Percentiles rank a stretch among this genome's conserved stretches.
Evolutionary conservation across 2,113 vertebrate species (phyloP).

Genomic region (Amphiprion ocellaris): DNA sequence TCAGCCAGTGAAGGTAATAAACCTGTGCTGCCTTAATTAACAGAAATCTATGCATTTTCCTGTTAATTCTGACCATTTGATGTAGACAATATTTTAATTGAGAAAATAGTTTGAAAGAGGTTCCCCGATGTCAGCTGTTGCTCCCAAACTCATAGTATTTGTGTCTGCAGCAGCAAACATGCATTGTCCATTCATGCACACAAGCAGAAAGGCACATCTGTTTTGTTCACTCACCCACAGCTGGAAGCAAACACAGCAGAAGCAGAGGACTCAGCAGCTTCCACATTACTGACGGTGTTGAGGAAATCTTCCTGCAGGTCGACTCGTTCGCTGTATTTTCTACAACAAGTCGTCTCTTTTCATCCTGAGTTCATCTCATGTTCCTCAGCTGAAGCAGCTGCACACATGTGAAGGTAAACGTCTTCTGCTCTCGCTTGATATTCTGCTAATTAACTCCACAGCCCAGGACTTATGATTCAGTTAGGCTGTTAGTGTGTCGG

Average conservation of each 20-base stretch:
- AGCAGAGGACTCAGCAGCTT: conserved; percentile 50
- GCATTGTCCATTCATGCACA: no score
- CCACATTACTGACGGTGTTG: conserved; percentile 51
- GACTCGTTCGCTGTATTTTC: neutral
- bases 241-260: conserved; percentile 64
- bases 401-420: conserved; percentile 37
- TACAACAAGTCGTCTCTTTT: neutral
- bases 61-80: no score
- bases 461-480: conserved; percentile 54
- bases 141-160: no score
- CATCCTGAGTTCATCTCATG: neutral
- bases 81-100: no score
- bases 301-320: neutral
- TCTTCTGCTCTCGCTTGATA: conserved; percentile 28
- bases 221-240: conserved; percentile 70
- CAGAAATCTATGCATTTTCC: no score
- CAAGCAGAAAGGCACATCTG: no score
- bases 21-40: no score
- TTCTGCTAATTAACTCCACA: conserved; percentile 53
- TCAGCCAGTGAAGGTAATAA: no score
- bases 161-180: no score
- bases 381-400: neutral
- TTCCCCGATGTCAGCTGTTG: no score
- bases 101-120: no score
- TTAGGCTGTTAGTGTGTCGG: conserved; percentile 37